phyloP scores from a whole-genome alignment of 1,140 invertebrate genomes.

The Piezodorus guildinii region DNA sequence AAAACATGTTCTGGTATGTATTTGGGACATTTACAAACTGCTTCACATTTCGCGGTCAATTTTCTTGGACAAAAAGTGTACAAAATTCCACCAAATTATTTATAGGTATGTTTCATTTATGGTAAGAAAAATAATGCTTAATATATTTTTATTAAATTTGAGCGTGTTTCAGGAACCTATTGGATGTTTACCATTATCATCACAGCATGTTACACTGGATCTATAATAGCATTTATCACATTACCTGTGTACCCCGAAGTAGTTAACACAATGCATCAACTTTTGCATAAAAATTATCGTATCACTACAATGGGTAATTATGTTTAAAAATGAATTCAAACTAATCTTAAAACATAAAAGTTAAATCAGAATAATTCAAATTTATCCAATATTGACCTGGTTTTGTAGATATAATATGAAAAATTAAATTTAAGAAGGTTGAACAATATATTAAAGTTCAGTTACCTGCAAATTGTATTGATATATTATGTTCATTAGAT shows the following conservation, averaged over 20 bases:
- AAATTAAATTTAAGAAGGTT: too few relatives aligned
- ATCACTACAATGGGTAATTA: conserved; percentile 46
- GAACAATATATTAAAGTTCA: too few relatives aligned
- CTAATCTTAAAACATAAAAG: too few relatives aligned
- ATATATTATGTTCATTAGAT: too few relatives aligned
- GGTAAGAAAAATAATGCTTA: background rate
- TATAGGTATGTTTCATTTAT: conserved; percentile 41
- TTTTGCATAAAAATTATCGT: conserved; percentile 44
- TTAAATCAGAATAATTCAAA: too few relatives aligned
- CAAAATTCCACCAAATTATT: conserved; percentile 53
- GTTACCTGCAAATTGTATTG: too few relatives aligned
- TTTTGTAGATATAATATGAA: too few relatives aligned
- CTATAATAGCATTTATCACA: conserved; percentile 67
- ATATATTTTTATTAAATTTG: background rate
- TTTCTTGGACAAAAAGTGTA: conserved; percentile 53
- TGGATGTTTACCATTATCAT: conserved; percentile 71
- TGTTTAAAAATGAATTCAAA: conserved; percentile 27
- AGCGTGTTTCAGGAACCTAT: conserved; percentile 44
- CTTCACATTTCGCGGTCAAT: conserved; percentile 53
- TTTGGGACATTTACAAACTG: conserved; percentile 71
- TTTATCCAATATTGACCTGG: too few relatives aligned
- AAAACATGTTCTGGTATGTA: conserved; percentile 50
- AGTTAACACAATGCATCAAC: conserved; percentile 48
- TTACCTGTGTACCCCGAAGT: conserved; percentile 55
- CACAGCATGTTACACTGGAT: conserved; percentile 64